Conservation (phyloP, 2,888 invertebrate species). For the Leptinotarsa tumamoca region DNA sequence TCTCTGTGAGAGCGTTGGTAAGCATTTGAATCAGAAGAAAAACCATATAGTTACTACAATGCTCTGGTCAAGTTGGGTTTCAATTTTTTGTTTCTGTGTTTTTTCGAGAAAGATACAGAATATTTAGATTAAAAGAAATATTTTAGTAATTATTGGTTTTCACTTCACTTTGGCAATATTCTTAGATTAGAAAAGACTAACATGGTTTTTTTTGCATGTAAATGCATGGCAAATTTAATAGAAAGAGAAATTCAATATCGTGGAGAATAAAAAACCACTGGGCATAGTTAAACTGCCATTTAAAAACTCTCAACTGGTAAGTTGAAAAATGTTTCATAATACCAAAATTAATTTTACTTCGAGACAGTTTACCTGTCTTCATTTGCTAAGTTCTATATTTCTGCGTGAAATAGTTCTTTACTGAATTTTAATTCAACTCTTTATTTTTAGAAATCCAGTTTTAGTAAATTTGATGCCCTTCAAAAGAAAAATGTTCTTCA, state of each 20-base stretch:
- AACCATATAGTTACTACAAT: conserved; percentile 20
- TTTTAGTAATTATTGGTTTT: conserved; percentile 16
- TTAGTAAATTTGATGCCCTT: conserved; percentile 80
- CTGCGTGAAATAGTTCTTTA: not conserved
- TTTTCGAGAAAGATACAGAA: too few relatives aligned
- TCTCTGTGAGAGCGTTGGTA: conserved; percentile 75
- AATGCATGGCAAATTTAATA: conserved; percentile 56
- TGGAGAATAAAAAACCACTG: conserved; percentile 44
- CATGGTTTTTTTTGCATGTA: conserved; percentile 45
- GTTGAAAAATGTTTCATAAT: not conserved
- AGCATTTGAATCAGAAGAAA: conserved; percentile 61
- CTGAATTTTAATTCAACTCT: conserved; percentile 30
- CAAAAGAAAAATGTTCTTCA: conserved; percentile 77
- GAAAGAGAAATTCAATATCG: conserved; percentile 57
- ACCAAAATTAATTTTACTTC: not conserved
- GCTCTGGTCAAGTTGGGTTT: conserved; percentile 5
- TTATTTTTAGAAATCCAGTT: conserved; percentile 78
- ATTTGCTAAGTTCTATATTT: not conserved
- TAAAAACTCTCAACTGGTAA: conserved; percentile 35
- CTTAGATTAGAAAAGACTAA: conserved; percentile 32
- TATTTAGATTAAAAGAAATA: not conserved
- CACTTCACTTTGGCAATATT: conserved; percentile 21
- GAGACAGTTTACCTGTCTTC: not conserved
- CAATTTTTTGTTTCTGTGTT: not conserved
- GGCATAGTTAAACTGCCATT: conserved; percentile 43